Base-by-base conservation (phyloP, 2,113 vertebrate species). In the Alouatta palliata region DNA sequence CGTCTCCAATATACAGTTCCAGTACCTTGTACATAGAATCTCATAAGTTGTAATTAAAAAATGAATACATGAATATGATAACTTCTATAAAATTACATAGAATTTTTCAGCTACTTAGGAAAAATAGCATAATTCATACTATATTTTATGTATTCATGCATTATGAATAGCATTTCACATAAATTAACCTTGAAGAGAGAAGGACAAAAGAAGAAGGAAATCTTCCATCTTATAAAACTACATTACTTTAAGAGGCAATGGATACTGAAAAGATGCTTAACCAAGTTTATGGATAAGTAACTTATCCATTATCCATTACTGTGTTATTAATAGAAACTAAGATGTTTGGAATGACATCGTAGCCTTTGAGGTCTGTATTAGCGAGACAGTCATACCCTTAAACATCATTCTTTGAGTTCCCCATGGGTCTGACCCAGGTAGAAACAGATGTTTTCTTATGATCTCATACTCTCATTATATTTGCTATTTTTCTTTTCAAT, bases 231-330 rank as follows among this genome's bases (percentile, higher is more conserved):
- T 71, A 84, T 32, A 20, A 83, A 83, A 73, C 17, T 83, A 96
- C 52, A 95, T 97, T 97, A 76, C 49, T 61, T 93, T 96, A 93
- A 93, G 87, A 87, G 11, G 19, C 89, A 76, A 96, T 23, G 27
- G 35, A 66, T 21, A 20, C 32, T 87, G 21, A 64, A 91, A 94
- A 96, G 64, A 64, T 83, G 16, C 70, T 92, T 87, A 90, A 45
- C 40, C 91, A 66, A 64, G 32, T 87, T 68, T 3, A 58, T n/a
- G 61, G 82, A 92, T 96, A 92, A 83, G 45, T 56, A 66, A 84
- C 30, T 56, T 40, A 52, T 52, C 52, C 52, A 52, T 52, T 52
- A 52, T 52, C 52, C 52, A 52, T 52, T 23, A 27, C n/a, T 86
- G 56, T 30, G 16, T 95, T 95, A 83, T 80, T 95, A 92, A 87